phyloP scores from a whole-genome alignment of 2,888 invertebrate species.

The Pegoplata infirma region DNA sequence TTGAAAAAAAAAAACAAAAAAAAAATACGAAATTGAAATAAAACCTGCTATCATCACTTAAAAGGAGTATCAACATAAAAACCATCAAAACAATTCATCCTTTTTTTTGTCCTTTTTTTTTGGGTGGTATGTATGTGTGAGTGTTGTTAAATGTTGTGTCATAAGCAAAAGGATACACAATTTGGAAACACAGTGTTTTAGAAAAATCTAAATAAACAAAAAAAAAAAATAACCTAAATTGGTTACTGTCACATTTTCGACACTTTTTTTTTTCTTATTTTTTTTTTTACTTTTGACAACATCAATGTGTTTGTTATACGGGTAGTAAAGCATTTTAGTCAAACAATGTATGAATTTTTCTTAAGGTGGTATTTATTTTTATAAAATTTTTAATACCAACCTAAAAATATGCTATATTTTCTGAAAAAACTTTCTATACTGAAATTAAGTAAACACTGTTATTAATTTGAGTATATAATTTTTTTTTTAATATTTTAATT shows the following conservation, averaged over 20 bases:
- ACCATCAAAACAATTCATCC: neutral
- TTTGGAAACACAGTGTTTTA: neutral
- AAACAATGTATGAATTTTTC: constrained; percentile 5
- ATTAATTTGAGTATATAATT: too few relatives aligned
- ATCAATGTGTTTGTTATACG: constrained; percentile 27
- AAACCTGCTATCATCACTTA: constrained; percentile 21
- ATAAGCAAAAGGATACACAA: neutral
- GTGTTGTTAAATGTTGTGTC: constrained; percentile 23
- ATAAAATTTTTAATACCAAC: neutral
- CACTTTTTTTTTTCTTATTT: constrained; percentile 9
- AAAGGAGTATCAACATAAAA: neutral
- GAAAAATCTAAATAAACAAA: constrained; percentile 2
- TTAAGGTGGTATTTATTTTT: neutral
- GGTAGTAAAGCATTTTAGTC: constrained; percentile 18
- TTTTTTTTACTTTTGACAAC: constrained; percentile 6
- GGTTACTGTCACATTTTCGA: constrained; percentile 40
- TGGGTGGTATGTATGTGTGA: neutral
- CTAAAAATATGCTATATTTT: too few relatives aligned
- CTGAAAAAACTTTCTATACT: too few relatives aligned
- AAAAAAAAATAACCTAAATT: constrained; percentile 15
- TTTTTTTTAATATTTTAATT: too few relatives aligned
- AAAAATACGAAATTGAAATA: constrained; percentile 7
- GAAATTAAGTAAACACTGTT: too few relatives aligned
- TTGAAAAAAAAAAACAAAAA: neutral
- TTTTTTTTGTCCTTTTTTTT: neutral